Base-by-base conservation (phyloP, 2,888 invertebrate species). In the Xanthia icteritia region DNA sequence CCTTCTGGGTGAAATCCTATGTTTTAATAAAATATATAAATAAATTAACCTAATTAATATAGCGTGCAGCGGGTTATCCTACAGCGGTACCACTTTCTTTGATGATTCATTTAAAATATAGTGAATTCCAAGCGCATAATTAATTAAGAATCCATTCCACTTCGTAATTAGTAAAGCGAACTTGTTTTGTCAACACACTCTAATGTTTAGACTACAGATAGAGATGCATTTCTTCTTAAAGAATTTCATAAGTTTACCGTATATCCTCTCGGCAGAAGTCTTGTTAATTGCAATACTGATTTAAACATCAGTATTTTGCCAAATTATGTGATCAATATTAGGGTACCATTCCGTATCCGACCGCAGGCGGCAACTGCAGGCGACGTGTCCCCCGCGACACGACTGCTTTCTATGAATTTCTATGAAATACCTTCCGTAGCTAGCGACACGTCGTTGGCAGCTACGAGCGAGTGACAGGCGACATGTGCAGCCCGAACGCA, bases 121-220 rank as follows among this genome's bases (percentile, higher is more conserved):
- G 36, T 23, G 36, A 60, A 80, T 79, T 73, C 74, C 61, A 58
- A 63, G 27, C 20, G 17, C 60, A 5, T 48, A 0, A 48, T n/a
- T 36, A 73, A 61, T 74, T 61, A 79, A 39, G 4, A 61, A 39
- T 48, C 11, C 20, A 74, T 79, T 20, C 58, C 17, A 17, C 65
- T 74, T 48, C 20, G 31, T 67, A 39, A 81, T 81, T 74, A 65
- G 23, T 58, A 13, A 54, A 1, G 5, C 1, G n/a, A 61, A 60
- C 60, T n/a, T n/a, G 31, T 67, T 73, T 31, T 39, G 39, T 13
- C 6, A 54, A 27, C 73, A 45, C n/a, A 56, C 48, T n/a, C n/a
- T n/a, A 31, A 5, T n/a, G 5, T 31, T 17, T 48, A 27, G 11
- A 20, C 11, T 27, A 65, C 11, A 5, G 5, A 63, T 65, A n/a